Percentiles rank a stretch among this genome's conserved stretches.
Evolutionary conservation across 2,113 vertebrate species (phyloP).

Genomic region (Chloebia gouldiae): DNA sequence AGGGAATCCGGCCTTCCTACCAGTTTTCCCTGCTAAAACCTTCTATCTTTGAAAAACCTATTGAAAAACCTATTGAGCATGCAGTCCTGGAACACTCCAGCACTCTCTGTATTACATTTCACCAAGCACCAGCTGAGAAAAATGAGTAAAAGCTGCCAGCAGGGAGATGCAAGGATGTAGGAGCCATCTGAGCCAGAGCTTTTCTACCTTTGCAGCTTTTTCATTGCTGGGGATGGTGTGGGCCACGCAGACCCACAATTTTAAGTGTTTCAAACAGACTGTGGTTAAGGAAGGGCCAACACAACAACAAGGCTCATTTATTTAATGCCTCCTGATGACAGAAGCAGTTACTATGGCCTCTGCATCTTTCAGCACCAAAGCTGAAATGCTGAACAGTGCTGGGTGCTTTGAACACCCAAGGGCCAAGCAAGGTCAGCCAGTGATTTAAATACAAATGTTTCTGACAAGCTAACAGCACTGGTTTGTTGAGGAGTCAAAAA

Average conservation of each 20-base stretch:
- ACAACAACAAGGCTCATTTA: not conserved
- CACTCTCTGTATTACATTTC: not conserved
- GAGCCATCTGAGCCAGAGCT: not conserved
- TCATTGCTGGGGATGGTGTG: not conserved
- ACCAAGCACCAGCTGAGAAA: not conserved
- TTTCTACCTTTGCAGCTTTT: not conserved
- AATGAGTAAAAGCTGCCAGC: not conserved
- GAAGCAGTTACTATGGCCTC: not conserved
- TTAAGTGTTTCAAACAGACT: not conserved
- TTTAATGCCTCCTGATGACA: not conserved
- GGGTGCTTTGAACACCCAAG: not conserved
- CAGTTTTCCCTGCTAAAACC: not conserved
- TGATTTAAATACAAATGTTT: not conserved
- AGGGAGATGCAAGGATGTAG: not conserved
- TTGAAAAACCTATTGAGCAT: not conserved
- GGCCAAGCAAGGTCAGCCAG: not conserved
- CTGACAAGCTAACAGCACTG: not conserved
- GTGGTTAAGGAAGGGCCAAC: not conserved
- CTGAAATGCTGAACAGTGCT: not conserved
- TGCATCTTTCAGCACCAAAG: not conserved
- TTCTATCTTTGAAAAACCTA: not conserved
- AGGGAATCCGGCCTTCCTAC: not conserved
- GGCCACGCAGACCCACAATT: accelerated
- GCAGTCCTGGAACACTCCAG: not conserved
- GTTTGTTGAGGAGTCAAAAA: not conserved